Evolutionary conservation across 2,113 vertebrate genomes (phyloP).

Genomic region (Sorex fumeus): DNA sequence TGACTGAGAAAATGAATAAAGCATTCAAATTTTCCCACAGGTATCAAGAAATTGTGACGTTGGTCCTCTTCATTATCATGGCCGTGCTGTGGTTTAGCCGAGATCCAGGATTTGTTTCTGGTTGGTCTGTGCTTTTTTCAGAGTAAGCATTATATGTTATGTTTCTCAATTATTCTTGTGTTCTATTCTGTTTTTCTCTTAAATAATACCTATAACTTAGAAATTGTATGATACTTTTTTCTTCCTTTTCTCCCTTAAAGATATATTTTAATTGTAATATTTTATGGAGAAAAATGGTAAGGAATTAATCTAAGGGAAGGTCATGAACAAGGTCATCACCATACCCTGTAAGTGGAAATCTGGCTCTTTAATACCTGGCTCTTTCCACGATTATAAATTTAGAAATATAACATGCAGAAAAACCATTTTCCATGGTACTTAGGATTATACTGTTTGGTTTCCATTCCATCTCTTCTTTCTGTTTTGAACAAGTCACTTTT

Average conservation of each 20-base stretch:
- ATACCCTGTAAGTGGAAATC: not conserved
- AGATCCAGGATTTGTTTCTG: conserved; percentile 94
- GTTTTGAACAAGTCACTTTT: not conserved
- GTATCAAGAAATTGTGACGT: conserved; percentile 93
- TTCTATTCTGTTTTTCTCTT: not conserved
- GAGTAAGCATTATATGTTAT: conserved; percentile 89
- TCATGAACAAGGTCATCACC: not conserved
- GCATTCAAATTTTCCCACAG: conserved; percentile 85
- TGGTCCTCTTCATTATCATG: conserved; percentile 92
- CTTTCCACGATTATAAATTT: not conserved
- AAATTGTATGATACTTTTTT: conserved; percentile 5
- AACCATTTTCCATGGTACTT: not conserved
- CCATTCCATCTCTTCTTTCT: not conserved
- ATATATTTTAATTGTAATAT: conserved; percentile 12
- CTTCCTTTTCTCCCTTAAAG: conserved; percentile 29
- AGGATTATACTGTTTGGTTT: no score
- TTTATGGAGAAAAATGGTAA: conserved; percentile 1
- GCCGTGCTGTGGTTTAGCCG: conserved; percentile 94
- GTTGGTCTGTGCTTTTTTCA: conserved; percentile 93
- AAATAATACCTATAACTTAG: not conserved
- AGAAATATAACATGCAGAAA: not conserved
- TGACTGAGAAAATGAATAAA: conserved; percentile 52
- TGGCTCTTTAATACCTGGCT: not conserved
- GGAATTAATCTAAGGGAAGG: not conserved
- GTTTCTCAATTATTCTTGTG: not conserved